Evolutionary conservation across 2,888 invertebrate species (phyloP).

Genomic region (Noctuana brunneofusca): DNA sequence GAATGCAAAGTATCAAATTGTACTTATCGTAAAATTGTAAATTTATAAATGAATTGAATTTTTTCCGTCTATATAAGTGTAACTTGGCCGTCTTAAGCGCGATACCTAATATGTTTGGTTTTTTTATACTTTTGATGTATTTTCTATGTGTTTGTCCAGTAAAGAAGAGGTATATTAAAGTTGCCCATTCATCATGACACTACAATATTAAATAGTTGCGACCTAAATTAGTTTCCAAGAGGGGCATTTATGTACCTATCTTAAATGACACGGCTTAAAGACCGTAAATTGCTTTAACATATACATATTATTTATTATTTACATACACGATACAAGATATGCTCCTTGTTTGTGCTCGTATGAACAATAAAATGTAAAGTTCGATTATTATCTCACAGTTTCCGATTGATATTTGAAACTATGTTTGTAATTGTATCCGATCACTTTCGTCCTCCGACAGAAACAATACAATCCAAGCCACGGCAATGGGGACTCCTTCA

Average conservation of each 20-base stretch:
- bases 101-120: too few species aligned
- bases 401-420: neutral
- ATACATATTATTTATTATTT: too few species aligned
- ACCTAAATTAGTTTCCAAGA: neutral
- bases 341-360: neutral
- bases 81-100: too few species aligned
- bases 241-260: neutral
- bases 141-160: too few species aligned
- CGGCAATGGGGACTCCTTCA: neutral
- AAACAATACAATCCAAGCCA: neutral
- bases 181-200: neutral
- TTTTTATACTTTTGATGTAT: too few species aligned
- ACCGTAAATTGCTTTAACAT: neutral
- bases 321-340: too few species aligned
- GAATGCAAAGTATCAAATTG: too few species aligned
- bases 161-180: neutral
- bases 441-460: neutral
- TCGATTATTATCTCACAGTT: neutral
- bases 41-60: too few species aligned
- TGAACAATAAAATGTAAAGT: neutral
- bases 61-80: too few species aligned
- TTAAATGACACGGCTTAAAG: neutral
- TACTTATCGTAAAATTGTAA: too few species aligned
- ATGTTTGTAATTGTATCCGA: neutral
- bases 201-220: neutral